Percentiles rank a stretch among this genome's conserved stretches.
phyloP scores from a whole-genome alignment of 1,140 invertebrate genomes.

The Oryctes rhinoceros region DNA sequence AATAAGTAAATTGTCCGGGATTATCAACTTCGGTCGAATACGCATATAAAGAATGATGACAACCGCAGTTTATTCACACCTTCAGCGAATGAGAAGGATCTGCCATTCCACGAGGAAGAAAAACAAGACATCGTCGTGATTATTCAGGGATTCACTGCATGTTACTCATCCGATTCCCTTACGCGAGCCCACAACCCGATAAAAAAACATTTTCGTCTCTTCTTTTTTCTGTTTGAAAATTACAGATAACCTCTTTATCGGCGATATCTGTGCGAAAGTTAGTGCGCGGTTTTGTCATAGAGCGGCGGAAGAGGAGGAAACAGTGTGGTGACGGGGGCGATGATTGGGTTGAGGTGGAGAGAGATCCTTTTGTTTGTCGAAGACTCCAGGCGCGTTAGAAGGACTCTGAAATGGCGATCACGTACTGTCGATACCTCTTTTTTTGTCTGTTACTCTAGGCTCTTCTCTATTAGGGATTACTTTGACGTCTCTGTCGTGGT shows the following conservation, averaged over 20 bases:
- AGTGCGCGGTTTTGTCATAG: not conserved
- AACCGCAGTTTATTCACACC: not conserved
- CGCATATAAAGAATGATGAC: not conserved
- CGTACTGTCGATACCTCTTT: slow-evolving; percentile 35
- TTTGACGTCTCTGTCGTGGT: slow-evolving; percentile 33
- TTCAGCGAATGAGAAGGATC: not conserved
- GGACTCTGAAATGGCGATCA: slow-evolving; percentile 35
- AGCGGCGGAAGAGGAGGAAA: not conserved
- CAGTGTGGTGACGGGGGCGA: not conserved
- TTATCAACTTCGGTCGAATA: not conserved
- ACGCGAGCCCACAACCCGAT: not conserved
- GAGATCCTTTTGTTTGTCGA: slow-evolving; percentile 26
- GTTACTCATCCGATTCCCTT: not conserved
- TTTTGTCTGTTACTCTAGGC: slow-evolving; percentile 16
- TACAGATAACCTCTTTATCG: slow-evolving; percentile 34
- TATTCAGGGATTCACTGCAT: not conserved
- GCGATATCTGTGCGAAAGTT: slow-evolving; percentile 26
- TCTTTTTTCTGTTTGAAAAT: slow-evolving; percentile 25
- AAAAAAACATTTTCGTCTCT: slow-evolving; percentile 7
- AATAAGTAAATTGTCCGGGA: not conserved
- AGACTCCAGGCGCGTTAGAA: slow-evolving; percentile 5
- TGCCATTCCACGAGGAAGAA: not conserved
- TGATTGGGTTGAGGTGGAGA: slow-evolving; percentile 33
- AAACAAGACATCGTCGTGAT: not conserved
- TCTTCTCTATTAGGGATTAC: slow-evolving; percentile 31